Base-by-base conservation (phyloP, 1,140 invertebrate genomes). In the Parasteatoda tepidariorum region DNA sequence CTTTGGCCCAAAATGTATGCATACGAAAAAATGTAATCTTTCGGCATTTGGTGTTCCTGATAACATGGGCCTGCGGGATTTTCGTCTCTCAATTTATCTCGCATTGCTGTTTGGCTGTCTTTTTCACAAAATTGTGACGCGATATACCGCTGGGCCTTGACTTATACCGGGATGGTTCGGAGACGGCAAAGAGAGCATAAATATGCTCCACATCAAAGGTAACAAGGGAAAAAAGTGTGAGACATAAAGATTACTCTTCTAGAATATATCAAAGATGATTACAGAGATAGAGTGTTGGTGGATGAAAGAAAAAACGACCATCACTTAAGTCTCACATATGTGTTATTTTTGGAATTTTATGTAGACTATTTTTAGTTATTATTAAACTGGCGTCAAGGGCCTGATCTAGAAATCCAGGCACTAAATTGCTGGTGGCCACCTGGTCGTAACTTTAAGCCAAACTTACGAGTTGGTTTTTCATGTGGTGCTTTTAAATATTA, bases 31-130 rank as follows among this genome's bases (percentile, higher is more conserved):
- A 22, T 74, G 70, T 74, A 38, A 74, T 61, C 71, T 61, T 74
- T 38, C 11, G 55, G 71, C 31, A 74, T 74, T 74, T 74, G 71
- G 71, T 74, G 71, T 74, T 74, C 28, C 30, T 33, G 71, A 74
- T 74, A 74, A 74, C 71, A 24, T 61, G 33, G n/a, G n/a, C 71
- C 22, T 33, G 33, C 18, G 55, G 55, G 55, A 74, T 54, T 74
- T 64, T 61, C 61, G 71, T 59, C 71, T 18, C 55, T 59, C 54
- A 74, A 61, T 74, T 74, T 74, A 74, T 74, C 71, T 74, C 55
- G 30, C 55, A 61, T 74, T 74, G 61, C 71, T 74, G 71, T 74
- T 34, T 57, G 55, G 26, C 30, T 24, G 71, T 31, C 54, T 61
- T 74, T 74, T 74, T 57, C 4, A 0, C 1, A 48, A 59, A 74